These are phyloP conservation scores for Cheilosia pagana DNA, from an alignment of 2,888 invertebrate genomes.

Conservation along the genomic window DNA sequence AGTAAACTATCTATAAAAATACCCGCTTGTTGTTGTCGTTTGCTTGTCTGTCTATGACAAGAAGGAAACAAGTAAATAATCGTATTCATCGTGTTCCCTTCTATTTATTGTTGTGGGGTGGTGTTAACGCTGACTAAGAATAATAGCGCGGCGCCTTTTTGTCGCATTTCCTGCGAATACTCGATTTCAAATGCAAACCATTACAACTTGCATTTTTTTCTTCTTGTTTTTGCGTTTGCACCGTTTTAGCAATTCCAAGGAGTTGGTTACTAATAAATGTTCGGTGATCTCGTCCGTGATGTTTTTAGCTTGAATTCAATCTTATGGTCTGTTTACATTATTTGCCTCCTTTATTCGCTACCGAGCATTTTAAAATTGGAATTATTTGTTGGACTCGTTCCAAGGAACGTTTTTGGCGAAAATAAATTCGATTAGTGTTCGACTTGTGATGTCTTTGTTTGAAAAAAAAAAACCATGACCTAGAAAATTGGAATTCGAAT, in stretches of 20 bases:
- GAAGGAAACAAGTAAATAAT: constrained; percentile 16
- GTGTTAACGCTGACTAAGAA: constrained; percentile 54
- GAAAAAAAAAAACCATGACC: constrained; percentile 16
- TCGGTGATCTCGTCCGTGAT: neutral
- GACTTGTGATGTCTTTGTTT: constrained; percentile 6
- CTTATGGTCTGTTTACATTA: constrained; percentile 42
- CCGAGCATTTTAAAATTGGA: constrained; percentile 24
- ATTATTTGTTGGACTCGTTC: constrained; percentile 41
- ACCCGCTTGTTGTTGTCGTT: constrained; percentile 29
- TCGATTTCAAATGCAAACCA: constrained; percentile 61
- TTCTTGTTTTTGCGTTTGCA: neutral
- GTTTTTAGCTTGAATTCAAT: neutral
- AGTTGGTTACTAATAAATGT: neutral
- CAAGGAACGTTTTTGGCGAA: constrained; percentile 32
- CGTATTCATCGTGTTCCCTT: constrained; percentile 2
- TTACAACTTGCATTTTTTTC: constrained; percentile 19
- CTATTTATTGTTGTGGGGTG: constrained; percentile 13
- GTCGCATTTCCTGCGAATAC: constrained; percentile 69
- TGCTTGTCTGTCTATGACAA: too few relatives aligned
- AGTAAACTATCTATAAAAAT: constrained; percentile 39
- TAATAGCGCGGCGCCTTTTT: constrained; percentile 67
- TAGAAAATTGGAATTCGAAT: constrained; percentile 5
- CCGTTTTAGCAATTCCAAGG: constrained; percentile 30
- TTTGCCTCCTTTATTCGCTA: neutral
- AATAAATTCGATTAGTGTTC: constrained; percentile 2